Conservation (phyloP, 1,140 invertebrate genomes). For the Drosophila pachea region DNA sequence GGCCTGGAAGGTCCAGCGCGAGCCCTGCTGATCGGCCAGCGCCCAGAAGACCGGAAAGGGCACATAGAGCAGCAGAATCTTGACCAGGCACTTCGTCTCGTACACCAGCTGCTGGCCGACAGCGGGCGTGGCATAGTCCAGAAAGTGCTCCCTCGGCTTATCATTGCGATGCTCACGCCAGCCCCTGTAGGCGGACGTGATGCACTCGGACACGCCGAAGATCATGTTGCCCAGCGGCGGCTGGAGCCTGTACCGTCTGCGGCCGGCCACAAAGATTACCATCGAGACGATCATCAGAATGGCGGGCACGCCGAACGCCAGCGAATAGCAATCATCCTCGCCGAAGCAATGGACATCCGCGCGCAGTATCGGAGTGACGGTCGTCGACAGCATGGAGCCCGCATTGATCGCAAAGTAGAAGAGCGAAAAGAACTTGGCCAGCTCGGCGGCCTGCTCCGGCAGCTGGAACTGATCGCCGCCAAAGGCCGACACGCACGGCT, state of each 20-base stretch:
- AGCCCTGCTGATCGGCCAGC: conserved; percentile 91
- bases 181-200: conserved; percentile 81
- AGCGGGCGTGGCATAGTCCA: conserved; percentile 89
- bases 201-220: conserved; percentile 86
- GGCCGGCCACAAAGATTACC: conserved; percentile 91
- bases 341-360: conserved; percentile 91
- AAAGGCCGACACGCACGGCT: conserved; percentile 97
- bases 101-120: conserved; percentile 83
- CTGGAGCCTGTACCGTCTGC: conserved; percentile 86
- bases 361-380: conserved; percentile 92
- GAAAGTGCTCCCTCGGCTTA: conserved; percentile 83
- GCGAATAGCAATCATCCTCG: conserved; percentile 89
- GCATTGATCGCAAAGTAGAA: conserved; percentile 97
- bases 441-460: conserved; percentile 87
- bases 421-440: conserved; percentile 93
- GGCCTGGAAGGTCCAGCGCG: conserved; percentile 97
- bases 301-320: conserved; percentile 95
- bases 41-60: conserved; percentile 90
- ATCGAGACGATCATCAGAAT: conserved; percentile 90
- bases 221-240: conserved; percentile 91
- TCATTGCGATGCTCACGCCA: conserved; percentile 80
- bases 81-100: conserved; percentile 85
- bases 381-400: conserved; percentile 93
- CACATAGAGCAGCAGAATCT: conserved; percentile 86
- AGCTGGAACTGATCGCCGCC: conserved; percentile 97